These are phyloP conservation scores for Ennomos quercinarius DNA, from an alignment of 2,888 invertebrate species.

Conservation along the genomic window DNA sequence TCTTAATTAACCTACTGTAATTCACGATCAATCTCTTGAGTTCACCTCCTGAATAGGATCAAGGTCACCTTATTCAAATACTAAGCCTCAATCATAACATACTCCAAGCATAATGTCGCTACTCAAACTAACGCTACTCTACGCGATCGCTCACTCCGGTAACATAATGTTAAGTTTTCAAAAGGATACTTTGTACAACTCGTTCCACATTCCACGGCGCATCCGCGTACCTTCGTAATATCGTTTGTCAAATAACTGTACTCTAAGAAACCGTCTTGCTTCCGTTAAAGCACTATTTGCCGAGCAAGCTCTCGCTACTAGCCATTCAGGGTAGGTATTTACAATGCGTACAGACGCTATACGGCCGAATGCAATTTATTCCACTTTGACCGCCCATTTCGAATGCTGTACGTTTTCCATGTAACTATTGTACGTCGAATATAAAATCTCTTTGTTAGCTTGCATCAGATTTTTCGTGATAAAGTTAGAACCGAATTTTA, in stretches of 20 bases:
- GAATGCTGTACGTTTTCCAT: slow-evolving; percentile 23
- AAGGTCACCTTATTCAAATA: too few relatives aligned
- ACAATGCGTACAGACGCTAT: slow-evolving; percentile 34
- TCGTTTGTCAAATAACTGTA: slow-evolving; percentile 41
- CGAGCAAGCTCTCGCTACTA: slow-evolving; percentile 26
- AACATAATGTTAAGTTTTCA: slow-evolving; percentile 5
- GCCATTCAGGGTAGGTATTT: slow-evolving; percentile 31
- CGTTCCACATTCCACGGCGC: slow-evolving; percentile 11
- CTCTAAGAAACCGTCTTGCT: slow-evolving; percentile 31
- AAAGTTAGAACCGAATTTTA: slow-evolving; percentile 31
- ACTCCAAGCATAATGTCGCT: too few relatives aligned
- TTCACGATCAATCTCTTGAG: too few relatives aligned
- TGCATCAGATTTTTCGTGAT: slow-evolving; percentile 25
- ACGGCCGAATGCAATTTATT: slow-evolving; percentile 39
- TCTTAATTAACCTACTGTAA: too few relatives aligned
- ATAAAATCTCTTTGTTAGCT: slow-evolving; percentile 33
- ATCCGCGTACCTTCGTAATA: slow-evolving; percentile 21
- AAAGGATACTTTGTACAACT: slow-evolving; percentile 5
- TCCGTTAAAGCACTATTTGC: slow-evolving; percentile 37
- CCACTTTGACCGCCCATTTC: slow-evolving; percentile 29
- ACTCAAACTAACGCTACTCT: background rate
- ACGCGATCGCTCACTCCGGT: background rate
- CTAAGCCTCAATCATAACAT: too few relatives aligned
- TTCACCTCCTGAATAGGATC: too few relatives aligned
- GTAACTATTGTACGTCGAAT: slow-evolving; percentile 37